Conservation (phyloP, 2,797 vertebrate species). For the Carcharodon carcharias region DNA sequence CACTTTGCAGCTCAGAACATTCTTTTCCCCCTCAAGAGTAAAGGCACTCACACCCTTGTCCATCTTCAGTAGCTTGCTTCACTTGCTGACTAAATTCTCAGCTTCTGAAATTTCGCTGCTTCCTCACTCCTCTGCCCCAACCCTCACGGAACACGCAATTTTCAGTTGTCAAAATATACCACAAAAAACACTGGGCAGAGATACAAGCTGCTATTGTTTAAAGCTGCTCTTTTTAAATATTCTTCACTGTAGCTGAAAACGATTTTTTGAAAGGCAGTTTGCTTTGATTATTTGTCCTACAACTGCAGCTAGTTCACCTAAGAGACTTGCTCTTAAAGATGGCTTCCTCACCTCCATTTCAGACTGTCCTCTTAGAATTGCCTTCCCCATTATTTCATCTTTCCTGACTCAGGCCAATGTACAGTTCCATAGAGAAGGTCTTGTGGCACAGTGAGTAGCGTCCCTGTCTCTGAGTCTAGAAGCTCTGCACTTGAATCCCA, state of each 20-base stretch:
- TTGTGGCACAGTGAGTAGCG: not conserved
- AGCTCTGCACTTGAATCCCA: too few relatives aligned
- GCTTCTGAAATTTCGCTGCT: not conserved
- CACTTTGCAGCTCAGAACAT: not conserved
- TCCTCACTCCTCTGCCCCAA: not conserved
- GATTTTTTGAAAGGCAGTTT: not conserved
- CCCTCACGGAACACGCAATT: not conserved
- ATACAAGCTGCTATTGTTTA: not conserved
- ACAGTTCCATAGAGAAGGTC: not conserved
- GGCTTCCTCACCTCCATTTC: not conserved
- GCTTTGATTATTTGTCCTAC: not conserved
- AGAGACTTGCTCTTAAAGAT: not conserved
- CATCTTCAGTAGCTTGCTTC: not conserved
- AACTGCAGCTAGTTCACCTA: not conserved
- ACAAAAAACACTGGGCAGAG: not conserved
- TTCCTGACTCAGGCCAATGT: not conserved
- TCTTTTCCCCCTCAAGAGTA: not conserved
- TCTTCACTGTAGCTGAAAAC: not conserved
- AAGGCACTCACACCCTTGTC: not conserved
- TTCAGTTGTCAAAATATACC: not conserved
- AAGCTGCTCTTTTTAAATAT: not conserved
- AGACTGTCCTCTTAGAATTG: not conserved
- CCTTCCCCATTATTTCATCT: not conserved
- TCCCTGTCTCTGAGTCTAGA: too few relatives aligned
- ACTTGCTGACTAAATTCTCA: not conserved